These are phyloP conservation scores for Merluccius polli DNA, from an alignment of 2,797 vertebrate species.

Conservation along the genomic window DNA sequence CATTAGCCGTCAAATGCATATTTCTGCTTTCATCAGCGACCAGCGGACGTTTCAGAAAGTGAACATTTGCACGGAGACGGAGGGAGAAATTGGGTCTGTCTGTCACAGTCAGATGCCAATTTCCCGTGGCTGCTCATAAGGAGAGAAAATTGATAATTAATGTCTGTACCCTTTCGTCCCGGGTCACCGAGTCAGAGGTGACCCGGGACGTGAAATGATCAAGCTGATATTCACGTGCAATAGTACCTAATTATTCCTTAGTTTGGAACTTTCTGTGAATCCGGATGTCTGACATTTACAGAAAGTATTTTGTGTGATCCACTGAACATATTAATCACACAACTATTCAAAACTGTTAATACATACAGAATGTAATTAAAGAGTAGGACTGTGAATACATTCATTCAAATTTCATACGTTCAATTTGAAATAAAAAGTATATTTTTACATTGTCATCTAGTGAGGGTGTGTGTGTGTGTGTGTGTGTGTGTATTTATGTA, in stretches of 20 bases:
- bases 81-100: constrained; percentile 16
- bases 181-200: constrained; percentile 21
- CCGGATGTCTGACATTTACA: not conserved
- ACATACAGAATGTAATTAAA: not conserved
- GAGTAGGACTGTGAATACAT: not conserved
- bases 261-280: not conserved
- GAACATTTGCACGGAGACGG: constrained; percentile 29
- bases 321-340: not conserved
- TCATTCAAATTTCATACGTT: not conserved
- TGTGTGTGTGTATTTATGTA: not conserved
- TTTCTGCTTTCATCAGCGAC: constrained; percentile 42
- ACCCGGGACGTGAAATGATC: constrained; percentile 23
- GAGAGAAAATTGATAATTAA: constrained; percentile 38
- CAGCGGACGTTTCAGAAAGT: constrained; percentile 37
- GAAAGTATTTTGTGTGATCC: not conserved
- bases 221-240: not conserved
- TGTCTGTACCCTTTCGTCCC: constrained; percentile 30
- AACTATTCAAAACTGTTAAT: not conserved
- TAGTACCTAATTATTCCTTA: not conserved
- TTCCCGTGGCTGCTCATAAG: constrained; percentile 18
- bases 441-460: not conserved
- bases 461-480: not conserved
- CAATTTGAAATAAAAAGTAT: too few relatives aligned
- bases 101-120: constrained; percentile 27
- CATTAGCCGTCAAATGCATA: constrained; percentile 44